Evolutionary conservation across 2,888 invertebrate species (phyloP), one percentile per base, ranked within the genome.

Genomic region (Lasioglossum figueresi): DNA sequence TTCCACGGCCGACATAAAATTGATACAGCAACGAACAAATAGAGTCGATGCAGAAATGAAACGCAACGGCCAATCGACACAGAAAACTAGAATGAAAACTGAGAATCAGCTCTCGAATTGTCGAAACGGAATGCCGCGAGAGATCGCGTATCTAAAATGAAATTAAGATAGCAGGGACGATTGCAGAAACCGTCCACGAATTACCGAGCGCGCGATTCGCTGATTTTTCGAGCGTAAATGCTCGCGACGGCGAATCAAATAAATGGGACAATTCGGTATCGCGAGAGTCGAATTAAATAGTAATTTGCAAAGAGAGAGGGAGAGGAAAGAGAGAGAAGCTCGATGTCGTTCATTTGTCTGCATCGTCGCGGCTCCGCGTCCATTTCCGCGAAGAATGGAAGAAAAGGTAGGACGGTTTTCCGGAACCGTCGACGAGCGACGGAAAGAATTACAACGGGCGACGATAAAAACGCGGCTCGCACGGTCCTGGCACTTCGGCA

Each of bases 381-480:
- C n/a, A 23, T 68, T 37, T 68, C 37, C 68, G 23, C 40, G 37
- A 37, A n/a, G 23, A 12, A 16, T 52, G 10, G 1, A 45, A 71
- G 63, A 43, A 52, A 66, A 43, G 56, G 23, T 34, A 3, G 37
- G 34, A 31, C 14, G 70, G 4, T 43, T 74, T 70, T 37, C 40
- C 82, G n/a, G 27, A 27, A n/a, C 16, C 59, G 52, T 5, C 48
- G 59, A 31, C n/a, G 59, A 68, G 27, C 72, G 66, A 66, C 48
- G 66, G 66, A 76, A 78, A 78, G 79, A 88, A 88, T 88, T 88
- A 80, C 88, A 66, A 68, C 56, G 71, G 75, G 40, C 68, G 76
- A 76, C 73, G 78, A 83, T 85, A 86, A 89, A 91, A 91, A 88
- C 78, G 84, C 59, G 71, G 40, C 80, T 73, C 71, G 79, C 72